A percentile compares a stretch with the other conserved stretches of the same genome.
These are phyloP conservation scores for Pachyramphus minor DNA, from an alignment of 2,113 vertebrate genomes.

Conservation along the genomic window DNA sequence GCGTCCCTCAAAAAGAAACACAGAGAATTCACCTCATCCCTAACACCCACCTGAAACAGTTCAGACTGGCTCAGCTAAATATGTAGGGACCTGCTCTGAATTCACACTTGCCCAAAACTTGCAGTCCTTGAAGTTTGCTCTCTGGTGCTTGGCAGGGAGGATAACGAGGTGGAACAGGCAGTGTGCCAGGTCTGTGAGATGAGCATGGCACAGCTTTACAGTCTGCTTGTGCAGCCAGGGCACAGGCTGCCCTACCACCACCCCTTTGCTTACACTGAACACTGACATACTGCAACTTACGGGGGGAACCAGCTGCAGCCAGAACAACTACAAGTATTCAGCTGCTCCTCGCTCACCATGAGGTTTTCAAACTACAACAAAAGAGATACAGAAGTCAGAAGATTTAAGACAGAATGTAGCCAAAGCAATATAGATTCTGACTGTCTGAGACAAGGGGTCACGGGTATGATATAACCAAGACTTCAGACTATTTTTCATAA, in stretches of 20 bases:
- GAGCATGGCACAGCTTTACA: background rate
- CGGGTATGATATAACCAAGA: background rate
- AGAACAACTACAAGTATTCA: background rate
- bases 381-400: background rate
- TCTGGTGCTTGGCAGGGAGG: background rate
- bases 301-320: background rate
- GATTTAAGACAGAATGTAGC: background rate
- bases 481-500: background rate
- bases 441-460: background rate
- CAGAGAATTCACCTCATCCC: background rate
- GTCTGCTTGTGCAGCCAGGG: background rate
- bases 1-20: background rate
- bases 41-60: background rate
- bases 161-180: background rate
- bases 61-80: background rate
- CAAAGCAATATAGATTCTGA: background rate
- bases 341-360: background rate
- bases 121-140: background rate
- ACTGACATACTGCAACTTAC: background rate
- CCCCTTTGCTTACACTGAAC: background rate
- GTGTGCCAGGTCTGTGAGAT: background rate
- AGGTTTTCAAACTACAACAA: background rate
- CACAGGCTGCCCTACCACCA: background rate
- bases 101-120: background rate
- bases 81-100: background rate